Base-by-base conservation (phyloP, 2,113 vertebrate genomes). In the Tonatia bakeri region DNA sequence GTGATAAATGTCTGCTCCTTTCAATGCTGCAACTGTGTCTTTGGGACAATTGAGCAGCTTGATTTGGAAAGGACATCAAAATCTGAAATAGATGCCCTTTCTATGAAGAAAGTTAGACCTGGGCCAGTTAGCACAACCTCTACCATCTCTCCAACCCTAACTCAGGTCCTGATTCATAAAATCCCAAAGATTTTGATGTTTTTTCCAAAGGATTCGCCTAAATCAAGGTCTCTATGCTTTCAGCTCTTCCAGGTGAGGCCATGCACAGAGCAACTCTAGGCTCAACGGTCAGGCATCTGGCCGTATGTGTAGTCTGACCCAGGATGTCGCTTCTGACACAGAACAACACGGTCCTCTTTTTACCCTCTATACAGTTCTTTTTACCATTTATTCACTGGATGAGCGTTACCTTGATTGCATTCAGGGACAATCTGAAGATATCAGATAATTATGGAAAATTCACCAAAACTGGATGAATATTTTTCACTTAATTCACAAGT, bases 401-500 rank as follows among this genome's bases (percentile, higher is more conserved):
- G 40, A 52, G 33, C 43, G 28, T 40, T 69, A 59, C 28, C 40
- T 88, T 91, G 16, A 31, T 20, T 76, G 19, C 38, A 67, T 28
- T 91, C 7, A 36, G n/a, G 17, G 28, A 14, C 77, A 45, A 79
- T 56, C 64, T 90, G 33, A 31, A 92, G 36, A 73, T 13, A 77
- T 7, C 12, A 91, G 20, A 9, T 52, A 77, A 69, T 12, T 65
- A 67, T 17, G 36, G 10, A 77, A 45, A 59, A 96, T n/a, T 65
- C 40, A 69, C 47, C 72, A 33, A 96, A 67, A 70, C 15, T 88
- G 33, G 19, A 22, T 75, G 59, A 26, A 16, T 69, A n/a, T 67
- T 89, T 96, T 89, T 65, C 79, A 90, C 11, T 84, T 76, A 15
- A 36, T 81, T 98, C 91, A 92, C 89, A 90, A 89, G 88, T 79